Evolutionary conservation across 2,888 invertebrate genomes (phyloP).

Genomic region (Aphidius colemani): DNA sequence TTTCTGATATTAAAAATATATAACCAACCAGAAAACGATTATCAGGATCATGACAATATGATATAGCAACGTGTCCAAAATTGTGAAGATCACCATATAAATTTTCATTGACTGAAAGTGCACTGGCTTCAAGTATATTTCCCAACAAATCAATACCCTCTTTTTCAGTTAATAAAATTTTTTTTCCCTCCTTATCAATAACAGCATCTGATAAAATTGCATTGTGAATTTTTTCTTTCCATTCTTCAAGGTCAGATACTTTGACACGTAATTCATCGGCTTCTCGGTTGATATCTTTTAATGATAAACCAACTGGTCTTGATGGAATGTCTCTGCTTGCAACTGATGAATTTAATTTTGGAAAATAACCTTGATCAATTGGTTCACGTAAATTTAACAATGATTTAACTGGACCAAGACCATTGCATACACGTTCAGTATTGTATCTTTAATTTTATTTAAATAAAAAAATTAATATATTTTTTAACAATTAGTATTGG

Average conservation of each 20-base stretch:
- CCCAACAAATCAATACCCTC: constrained; percentile 79
- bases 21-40: constrained; percentile 69
- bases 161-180: constrained; percentile 66
- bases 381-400: constrained; percentile 71
- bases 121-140: constrained; percentile 75
- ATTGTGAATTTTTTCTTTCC: constrained; percentile 75
- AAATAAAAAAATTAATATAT: background rate
- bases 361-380: constrained; percentile 80
- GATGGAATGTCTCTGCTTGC: constrained; percentile 79
- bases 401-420: constrained; percentile 67
- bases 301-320: constrained; percentile 64
- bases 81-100: constrained; percentile 84
- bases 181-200: constrained; percentile 65
- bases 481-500: too few species aligned
- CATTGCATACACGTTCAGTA: constrained; percentile 75
- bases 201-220: constrained; percentile 72
- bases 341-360: constrained; percentile 79
- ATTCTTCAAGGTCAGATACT: constrained; percentile 73
- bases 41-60: constrained; percentile 81
- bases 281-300: constrained; percentile 70
- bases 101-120: constrained; percentile 70
- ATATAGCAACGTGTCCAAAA: constrained; percentile 78
- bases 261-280: constrained; percentile 71
- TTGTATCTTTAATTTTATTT: constrained; percentile 67
- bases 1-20: background rate